Evolutionary conservation across 2,113 vertebrate species (phyloP).

Genomic region (Oncorhynchus keta): DNA sequence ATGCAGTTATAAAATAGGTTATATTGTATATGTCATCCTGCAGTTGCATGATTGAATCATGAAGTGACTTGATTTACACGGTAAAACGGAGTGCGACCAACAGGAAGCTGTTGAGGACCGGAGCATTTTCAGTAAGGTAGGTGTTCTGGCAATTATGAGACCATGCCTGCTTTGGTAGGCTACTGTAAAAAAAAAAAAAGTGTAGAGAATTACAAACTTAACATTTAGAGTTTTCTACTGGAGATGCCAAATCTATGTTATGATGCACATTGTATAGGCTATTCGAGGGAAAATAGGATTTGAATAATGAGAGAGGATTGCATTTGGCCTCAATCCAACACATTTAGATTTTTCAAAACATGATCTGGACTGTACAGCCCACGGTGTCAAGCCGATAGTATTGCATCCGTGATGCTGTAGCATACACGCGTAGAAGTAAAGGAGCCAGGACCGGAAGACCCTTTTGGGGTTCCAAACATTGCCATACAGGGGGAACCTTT

Average conservation of each 20-base stretch:
- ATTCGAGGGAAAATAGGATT: too few species aligned
- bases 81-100: neutral
- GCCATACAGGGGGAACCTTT: too few species aligned
- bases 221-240: neutral
- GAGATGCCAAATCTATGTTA: neutral
- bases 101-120: neutral
- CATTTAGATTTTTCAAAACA: too few species aligned
- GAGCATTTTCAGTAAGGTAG: slow-evolving; percentile 6
- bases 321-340: neutral
- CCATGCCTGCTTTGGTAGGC: neutral
- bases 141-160: neutral
- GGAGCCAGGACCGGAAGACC: too few species aligned
- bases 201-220: too few species aligned
- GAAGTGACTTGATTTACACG: neutral
- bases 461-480: too few species aligned
- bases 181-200: neutral
- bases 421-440: too few species aligned
- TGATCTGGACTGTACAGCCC: too few species aligned
- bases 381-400: too few species aligned
- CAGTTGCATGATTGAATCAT: neutral
- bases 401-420: too few species aligned
- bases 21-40: neutral
- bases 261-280: neutral
- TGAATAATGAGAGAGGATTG: too few species aligned
- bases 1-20: neutral